Evolutionary conservation across 2,113 vertebrate species (phyloP).

Genomic region (Elaphurus davidianus): DNA sequence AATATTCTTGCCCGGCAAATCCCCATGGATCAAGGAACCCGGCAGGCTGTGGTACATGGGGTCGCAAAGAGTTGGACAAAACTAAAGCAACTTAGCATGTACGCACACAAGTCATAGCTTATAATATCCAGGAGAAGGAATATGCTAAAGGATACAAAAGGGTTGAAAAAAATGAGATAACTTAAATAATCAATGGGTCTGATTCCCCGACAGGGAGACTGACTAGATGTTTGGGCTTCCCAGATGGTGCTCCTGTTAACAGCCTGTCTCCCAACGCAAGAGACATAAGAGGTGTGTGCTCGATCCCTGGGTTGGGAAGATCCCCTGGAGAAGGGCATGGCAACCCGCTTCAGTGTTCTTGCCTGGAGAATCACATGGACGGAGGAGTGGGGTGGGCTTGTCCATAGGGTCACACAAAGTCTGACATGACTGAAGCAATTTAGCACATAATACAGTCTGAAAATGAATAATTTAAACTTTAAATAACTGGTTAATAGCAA

Average conservation of each 20-base stretch:
- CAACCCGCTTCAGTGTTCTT: not conserved
- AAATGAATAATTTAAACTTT: not conserved
- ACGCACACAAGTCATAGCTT: fast-evolving
- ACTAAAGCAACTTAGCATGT: not conserved
- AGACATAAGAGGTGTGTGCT: not conserved
- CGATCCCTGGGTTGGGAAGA: not conserved
- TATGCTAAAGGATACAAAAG: not conserved
- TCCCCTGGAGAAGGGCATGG: not conserved
- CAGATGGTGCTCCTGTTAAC: not conserved
- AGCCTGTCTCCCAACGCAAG: not conserved
- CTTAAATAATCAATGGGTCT: not conserved
- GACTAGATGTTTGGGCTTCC: not conserved
- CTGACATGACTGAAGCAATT: not conserved
- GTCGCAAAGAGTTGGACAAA: not conserved
- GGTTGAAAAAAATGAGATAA: not conserved
- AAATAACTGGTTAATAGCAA: not conserved
- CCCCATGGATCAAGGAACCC: not conserved
- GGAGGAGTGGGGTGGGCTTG: not conserved
- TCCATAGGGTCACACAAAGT: not conserved
- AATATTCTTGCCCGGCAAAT: not conserved
- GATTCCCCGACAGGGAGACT: fast-evolving
- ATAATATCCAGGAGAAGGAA: not conserved
- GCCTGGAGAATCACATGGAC: not conserved
- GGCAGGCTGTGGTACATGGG: not conserved
- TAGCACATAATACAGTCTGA: not conserved